Evolutionary conservation across 2,888 invertebrate genomes (phyloP), one percentile per base, ranked within the genome.

Genomic region (Galeruca laticollis): DNA sequence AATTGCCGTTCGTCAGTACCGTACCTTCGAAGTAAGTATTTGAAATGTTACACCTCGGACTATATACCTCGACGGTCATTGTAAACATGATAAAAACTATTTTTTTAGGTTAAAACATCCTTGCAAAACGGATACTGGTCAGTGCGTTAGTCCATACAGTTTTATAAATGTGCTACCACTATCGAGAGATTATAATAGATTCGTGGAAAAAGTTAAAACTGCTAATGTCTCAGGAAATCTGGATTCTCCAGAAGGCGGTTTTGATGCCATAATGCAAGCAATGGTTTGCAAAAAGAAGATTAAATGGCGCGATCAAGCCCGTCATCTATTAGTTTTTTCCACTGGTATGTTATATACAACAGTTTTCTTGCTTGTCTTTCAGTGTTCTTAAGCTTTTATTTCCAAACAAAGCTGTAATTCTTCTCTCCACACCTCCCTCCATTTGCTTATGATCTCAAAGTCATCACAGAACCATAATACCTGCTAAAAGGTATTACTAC

Each of bases 181-280:
- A 60, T 90, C 89, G 10, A 83, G 85, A 5, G 86, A 93, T 73
- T 87, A 89, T 2, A 75, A 82, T 1, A 78, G 72, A 47, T 90
- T 90, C 76, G 78, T 85, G 75, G 70, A 77, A 0, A 77, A 82
- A 57, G 85, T 91, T 1, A 67, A 60, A 0, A 74, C 80, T 0
- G 86, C 87, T 0, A 75, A 82, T 6, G 82, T 86, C 31, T 89
- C 89, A 1, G 83, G 82, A 1, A 91, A 90, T 83, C 81, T 91
- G 66, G 84, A 84, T 70, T 72, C 82, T 8, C 86, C 86, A 0
- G 96, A 96, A 86, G 95, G 95, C 8, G 94, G 95, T 0, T 89
- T 97, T 60, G 96, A 97, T 82, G 97, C 94, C 3, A 87, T 97
- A 31, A 93, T 96, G 87, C 97, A 96, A 86, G 93, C 91, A 0